Evolutionary conservation across 1,140 invertebrate genomes (phyloP), one percentile per base, ranked within the genome.

Genomic region (Brachionus calyciflorus): DNA sequence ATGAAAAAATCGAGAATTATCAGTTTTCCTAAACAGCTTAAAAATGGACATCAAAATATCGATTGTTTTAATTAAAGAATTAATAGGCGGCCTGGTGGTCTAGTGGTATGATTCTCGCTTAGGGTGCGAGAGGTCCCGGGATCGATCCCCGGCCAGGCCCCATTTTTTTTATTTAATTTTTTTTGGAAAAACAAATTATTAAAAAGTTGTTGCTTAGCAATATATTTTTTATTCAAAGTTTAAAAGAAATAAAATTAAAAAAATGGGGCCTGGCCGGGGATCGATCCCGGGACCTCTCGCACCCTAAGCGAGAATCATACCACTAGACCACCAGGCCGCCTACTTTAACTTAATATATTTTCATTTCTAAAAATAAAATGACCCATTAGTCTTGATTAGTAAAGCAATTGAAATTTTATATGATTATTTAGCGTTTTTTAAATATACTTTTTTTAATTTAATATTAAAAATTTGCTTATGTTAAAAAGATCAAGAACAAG

Each of bases 31-130:
- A n/a, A n/a, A n/a, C n/a, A n/a, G n/a, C n/a, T n/a, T n/a, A n/a
- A n/a, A 24, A 41, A 6, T 14, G 17, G 24, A 65, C 7, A 65
- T 24, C 6, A 41, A 41, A 65, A 21, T 65, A 28, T 1, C 9
- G 0, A 19, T 41, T 44, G 19, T 14, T 65, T 65, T 44, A 24
- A 44, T 44, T 44, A 10, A 21, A 44, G 24, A 44, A 6, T 24
- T 3, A 44, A 44, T 44, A 49, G 46, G 69, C 44, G 69, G 69
- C 69, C 69, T 73, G 69, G 69, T 73, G 69, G 69, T 73, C 69
- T 73, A 73, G 69, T 73, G 69, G 69, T 73, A 73, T 73, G 69
- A 73, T 73, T 73, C 69, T 73, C 69, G 69, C 69, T 73, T 73
- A 73, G 69, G 69, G 69, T 73, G 69, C 69, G 69, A 73, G 69